phyloP scores from a whole-genome alignment of 2,888 invertebrate species.

The Thysanoteuthis rhombus region DNA sequence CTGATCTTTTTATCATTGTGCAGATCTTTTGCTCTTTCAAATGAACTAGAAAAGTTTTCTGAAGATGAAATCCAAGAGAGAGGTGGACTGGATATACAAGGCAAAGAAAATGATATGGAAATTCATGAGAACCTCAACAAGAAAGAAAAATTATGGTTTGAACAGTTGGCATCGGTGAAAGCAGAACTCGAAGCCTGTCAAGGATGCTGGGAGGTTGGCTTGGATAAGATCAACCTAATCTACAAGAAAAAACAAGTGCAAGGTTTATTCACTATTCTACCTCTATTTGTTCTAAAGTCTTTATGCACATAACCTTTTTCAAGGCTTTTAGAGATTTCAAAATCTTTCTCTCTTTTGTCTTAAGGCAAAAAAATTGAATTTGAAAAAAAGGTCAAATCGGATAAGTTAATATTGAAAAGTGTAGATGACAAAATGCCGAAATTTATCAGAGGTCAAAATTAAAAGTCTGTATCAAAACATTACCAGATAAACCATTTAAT shows the following conservation, averaged over 20 bases:
- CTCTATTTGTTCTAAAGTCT: no score
- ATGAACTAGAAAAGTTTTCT: slow-evolving; percentile 39
- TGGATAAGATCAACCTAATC: slow-evolving; percentile 41
- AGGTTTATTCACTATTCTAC: neutral
- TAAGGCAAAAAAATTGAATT: no score
- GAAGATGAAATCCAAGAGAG: slow-evolving; percentile 33
- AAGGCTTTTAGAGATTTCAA: no score
- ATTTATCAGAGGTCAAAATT: no score
- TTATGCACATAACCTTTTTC: no score
- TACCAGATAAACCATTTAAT: no score
- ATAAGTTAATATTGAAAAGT: no score
- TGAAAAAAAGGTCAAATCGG: no score
- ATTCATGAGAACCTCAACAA: slow-evolving; percentile 36
- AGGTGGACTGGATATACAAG: neutral
- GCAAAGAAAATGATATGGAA: neutral
- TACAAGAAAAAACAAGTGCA: neutral
- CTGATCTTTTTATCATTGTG: neutral
- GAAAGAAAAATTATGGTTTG: slow-evolving; percentile 25
- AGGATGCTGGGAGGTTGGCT: slow-evolving; percentile 58
- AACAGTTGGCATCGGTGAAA: slow-evolving; percentile 49
- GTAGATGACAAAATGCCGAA: no score
- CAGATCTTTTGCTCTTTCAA: slow-evolving; percentile 41
- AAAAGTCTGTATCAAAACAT: no score
- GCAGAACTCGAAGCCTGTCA: slow-evolving; percentile 57
- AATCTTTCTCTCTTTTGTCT: no score